Evolutionary conservation across 2,113 vertebrate species (phyloP).

Genomic region (Melanerpes aurifrons): DNA sequence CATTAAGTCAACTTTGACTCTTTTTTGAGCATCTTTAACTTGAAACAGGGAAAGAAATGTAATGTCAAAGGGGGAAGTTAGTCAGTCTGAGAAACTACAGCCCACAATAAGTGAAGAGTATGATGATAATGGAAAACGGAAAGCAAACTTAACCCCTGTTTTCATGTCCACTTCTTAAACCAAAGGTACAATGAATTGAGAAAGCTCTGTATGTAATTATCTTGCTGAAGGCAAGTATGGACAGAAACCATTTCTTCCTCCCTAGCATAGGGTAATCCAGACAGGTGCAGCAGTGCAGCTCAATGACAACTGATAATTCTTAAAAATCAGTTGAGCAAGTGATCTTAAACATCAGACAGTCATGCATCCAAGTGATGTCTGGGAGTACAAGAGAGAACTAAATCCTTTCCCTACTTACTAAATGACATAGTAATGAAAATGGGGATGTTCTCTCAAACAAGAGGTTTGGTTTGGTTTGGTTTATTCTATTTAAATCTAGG

Average conservation of each 20-base stretch:
- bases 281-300: neutral
- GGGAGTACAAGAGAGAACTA: neutral
- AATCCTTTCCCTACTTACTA: neutral
- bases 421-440: neutral
- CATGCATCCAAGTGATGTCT: neutral
- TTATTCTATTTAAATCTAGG: neutral
- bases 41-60: neutral
- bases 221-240: neutral
- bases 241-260: neutral
- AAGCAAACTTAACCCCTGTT: neutral
- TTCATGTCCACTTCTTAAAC: neutral
- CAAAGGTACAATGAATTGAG: neutral
- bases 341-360: neutral
- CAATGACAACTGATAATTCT: neutral
- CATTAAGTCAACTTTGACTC: neutral
- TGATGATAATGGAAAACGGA: neutral
- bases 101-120: neutral
- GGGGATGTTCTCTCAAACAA: neutral
- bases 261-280: neutral
- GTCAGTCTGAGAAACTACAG: neutral
- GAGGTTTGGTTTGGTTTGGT: too few species aligned
- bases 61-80: neutral
- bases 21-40: neutral
- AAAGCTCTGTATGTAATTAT: neutral
- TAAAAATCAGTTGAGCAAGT: neutral